Evolutionary conservation across 2,888 invertebrate species (phyloP).

Genomic region (Parnassius orleans): DNA sequence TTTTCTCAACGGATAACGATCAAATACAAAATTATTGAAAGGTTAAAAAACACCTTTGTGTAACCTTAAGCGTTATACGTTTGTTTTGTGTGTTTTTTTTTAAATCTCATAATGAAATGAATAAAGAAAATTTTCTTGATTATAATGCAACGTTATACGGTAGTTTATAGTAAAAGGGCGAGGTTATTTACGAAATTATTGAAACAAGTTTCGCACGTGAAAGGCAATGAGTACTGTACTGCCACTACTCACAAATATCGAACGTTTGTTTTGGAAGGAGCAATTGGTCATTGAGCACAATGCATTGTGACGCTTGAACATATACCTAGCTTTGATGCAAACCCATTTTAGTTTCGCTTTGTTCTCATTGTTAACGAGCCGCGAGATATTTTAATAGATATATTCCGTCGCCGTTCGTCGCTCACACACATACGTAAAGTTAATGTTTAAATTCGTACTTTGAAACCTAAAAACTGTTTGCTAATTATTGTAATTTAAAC

Average conservation of each 20-base stretch:
- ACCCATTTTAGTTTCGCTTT: conserved; percentile 12
- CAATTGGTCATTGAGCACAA: conserved; percentile 6
- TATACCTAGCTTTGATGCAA: conserved; percentile 3
- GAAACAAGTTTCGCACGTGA: conserved; percentile 33
- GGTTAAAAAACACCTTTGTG: conserved; percentile 17
- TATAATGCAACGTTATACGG: conserved; percentile 19
- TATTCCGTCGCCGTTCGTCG: conserved; percentile 3
- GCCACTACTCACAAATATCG: background rate
- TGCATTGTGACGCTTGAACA: background rate
- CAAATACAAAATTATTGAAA: conserved; percentile 3
- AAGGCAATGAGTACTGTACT: conserved; percentile 26
- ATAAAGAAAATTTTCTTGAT: conserved; percentile 2
- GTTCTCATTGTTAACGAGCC: conserved; percentile 6
- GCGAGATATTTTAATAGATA: conserved; percentile 5
- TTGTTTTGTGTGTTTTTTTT: conserved; percentile 4
- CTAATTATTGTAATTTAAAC: too few relatives aligned
- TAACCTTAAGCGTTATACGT: conserved; percentile 12
- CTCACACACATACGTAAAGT: background rate
- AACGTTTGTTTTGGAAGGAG: background rate
- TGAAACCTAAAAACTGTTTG: too few relatives aligned
- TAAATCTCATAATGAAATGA: conserved; percentile 5
- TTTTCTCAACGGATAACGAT: conserved; percentile 5
- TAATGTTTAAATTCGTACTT: too few relatives aligned
- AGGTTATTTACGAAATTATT: conserved; percentile 33
- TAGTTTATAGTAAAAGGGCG: conserved; percentile 36